Evolutionary conservation across 2,888 invertebrate species (phyloP).

Genomic region (Odontocolon sp.): DNA sequence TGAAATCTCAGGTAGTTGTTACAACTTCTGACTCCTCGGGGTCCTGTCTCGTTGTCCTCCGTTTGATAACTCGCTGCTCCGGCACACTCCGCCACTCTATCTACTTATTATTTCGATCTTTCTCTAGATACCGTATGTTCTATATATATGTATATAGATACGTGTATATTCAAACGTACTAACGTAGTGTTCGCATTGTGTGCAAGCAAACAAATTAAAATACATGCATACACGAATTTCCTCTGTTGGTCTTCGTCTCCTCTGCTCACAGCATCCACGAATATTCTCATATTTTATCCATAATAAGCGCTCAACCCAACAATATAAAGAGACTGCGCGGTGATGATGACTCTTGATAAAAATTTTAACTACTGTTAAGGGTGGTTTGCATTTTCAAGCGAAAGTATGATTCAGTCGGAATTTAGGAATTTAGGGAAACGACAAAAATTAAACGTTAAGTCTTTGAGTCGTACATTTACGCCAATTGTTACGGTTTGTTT

Average conservation of each 20-base stretch:
- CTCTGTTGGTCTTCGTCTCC: slow-evolving; percentile 19
- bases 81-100: background rate
- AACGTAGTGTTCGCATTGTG: background rate
- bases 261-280: slow-evolving; percentile 33
- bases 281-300: slow-evolving; percentile 50
- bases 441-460: no score
- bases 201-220: slow-evolving; percentile 35
- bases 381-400: no score
- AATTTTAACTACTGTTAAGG: no score
- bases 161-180: slow-evolving; percentile 10
- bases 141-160: slow-evolving; percentile 13
- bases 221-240: slow-evolving; percentile 31
- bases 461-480: no score
- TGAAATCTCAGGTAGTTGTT: slow-evolving; percentile 70
- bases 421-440: no score
- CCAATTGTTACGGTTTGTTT: no score
- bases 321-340: no score
- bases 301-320: slow-evolving; percentile 46
- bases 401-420: no score
- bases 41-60: slow-evolving; percentile 7
- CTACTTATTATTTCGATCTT: slow-evolving; percentile 5
- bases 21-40: slow-evolving; percentile 55
- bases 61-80: slow-evolving; percentile 11
- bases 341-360: no score
- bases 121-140: background rate